Conservation (phyloP, 2,113 vertebrate species). For the Halcyon malimbica region DNA sequence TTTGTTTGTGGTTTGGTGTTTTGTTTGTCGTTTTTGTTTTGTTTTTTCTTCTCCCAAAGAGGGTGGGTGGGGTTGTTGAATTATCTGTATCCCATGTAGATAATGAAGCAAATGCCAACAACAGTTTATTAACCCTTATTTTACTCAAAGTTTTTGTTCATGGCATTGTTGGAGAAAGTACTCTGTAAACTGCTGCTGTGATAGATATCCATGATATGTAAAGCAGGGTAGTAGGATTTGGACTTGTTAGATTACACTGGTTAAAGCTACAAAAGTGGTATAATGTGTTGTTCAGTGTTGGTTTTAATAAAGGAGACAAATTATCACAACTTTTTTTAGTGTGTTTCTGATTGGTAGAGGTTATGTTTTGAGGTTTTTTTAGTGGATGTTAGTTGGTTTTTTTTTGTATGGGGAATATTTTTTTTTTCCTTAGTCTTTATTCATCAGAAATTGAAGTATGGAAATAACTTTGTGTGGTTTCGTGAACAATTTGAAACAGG, state of each 20-base stretch:
- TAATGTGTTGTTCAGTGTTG: neutral
- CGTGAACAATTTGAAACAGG: neutral
- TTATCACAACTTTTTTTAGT: neutral
- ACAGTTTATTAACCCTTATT: neutral
- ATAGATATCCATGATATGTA: neutral
- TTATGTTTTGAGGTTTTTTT: neutral
- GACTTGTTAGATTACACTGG: neutral
- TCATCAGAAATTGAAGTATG: neutral
- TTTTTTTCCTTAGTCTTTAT: constrained; percentile 18
- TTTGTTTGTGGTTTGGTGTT: neutral
- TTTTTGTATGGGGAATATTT: neutral
- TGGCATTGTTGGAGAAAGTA: constrained; percentile 24
- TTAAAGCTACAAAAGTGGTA: constrained; percentile 19
- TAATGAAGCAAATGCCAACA: neutral
- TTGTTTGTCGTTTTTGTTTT: neutral
- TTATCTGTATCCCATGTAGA: neutral
- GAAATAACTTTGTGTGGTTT: neutral
- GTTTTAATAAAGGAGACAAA: neutral
- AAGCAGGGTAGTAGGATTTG: neutral
- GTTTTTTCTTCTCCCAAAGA: neutral
- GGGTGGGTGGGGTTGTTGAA: neutral
- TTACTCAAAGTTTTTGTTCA: neutral
- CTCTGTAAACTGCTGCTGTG: neutral
- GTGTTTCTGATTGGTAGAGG: neutral
- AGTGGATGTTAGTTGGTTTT: neutral